Percentiles rank a stretch among this genome's conserved stretches.
These are phyloP conservation scores for Carcharodon carcharias DNA, from an alignment of 2,797 vertebrate species.

Conservation along the genomic window DNA sequence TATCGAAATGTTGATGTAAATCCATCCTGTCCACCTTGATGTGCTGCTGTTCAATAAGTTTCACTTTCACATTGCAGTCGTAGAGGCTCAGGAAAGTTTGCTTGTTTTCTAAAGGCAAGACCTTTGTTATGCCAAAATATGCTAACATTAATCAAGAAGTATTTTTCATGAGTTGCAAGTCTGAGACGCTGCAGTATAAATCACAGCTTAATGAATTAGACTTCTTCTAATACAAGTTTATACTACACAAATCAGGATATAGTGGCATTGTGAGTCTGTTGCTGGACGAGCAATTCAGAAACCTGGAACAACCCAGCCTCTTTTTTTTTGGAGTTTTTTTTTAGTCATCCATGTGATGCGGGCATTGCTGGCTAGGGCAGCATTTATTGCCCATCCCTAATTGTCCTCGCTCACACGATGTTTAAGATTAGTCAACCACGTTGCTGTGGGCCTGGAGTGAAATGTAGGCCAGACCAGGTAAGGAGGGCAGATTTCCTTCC, in stretches of 20 bases:
- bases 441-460: no score
- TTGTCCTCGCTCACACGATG: no score
- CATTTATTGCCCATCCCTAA: no score
- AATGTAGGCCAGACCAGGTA: no score
- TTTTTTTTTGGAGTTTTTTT: no score
- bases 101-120: background rate
- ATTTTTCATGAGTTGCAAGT: constrained; percentile 4
- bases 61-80: background rate
- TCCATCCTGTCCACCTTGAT: background rate
- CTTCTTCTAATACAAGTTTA: background rate
- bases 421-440: no score
- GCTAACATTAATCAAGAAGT: background rate
- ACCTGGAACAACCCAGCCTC: background rate
- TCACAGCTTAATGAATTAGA: background rate
- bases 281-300: background rate
- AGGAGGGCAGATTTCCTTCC: no score
- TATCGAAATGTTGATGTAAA: background rate
- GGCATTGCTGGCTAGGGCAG: no score
- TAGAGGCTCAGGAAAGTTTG: background rate
- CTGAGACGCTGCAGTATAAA: background rate
- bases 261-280: background rate
- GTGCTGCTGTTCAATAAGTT: background rate
- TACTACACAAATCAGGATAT: background rate
- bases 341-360: no score
- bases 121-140: background rate